Evolutionary conservation across 2,888 invertebrate species (phyloP), one percentile per base, ranked within the genome.

Genomic region (Dioctria linearis): DNA sequence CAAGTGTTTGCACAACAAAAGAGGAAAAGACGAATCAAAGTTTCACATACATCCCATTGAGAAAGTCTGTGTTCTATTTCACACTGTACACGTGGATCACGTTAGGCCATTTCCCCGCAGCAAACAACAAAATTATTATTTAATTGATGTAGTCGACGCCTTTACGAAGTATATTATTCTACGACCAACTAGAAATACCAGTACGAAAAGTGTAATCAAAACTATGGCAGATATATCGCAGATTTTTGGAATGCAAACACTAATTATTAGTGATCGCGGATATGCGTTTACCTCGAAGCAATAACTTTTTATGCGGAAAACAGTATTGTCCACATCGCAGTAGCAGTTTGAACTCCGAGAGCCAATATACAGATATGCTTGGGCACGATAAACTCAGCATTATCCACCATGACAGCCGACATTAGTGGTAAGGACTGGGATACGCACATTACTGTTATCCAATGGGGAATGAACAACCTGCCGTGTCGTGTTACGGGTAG

Each of bases 351-450:
- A 6, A 83, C 83, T 5, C 84, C 83, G 5, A 80, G 84, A 3
- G 84, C 84, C 0, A 84, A 84, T 54, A 84, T 84, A 6, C 84
- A 84, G 76, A 83, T 83, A 6, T 63, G 63, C 25, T 63, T 63
- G 8, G 13, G 49, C 5, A 63, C 63, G 4, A 37, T 63, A 9
- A 63, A 63, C 6, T 9, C 63, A 3, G 63, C 63, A 4, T 3
- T 63, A 9, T n/a, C 63, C 39, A 63, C 63, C 13, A 63, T 63
- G 39, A 63, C 25, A 4, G 25, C 63, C 8, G 63, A 63, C 25
- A 63, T 13, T n/a, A n/a, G n/a, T n/a, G n/a, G n/a, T n/a, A n/a
- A n/a, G n/a, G n/a, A n/a, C n/a, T n/a, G n/a, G n/a, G n/a, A n/a
- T n/a, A n/a, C n/a, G n/a, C n/a, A n/a, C n/a, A n/a, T n/a, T n/a